Percentiles rank a stretch among this genome's conserved stretches.
These are phyloP conservation scores for Tuberolachnus salignus DNA, from an alignment of 2,888 invertebrate genomes.

Conservation along the genomic window DNA sequence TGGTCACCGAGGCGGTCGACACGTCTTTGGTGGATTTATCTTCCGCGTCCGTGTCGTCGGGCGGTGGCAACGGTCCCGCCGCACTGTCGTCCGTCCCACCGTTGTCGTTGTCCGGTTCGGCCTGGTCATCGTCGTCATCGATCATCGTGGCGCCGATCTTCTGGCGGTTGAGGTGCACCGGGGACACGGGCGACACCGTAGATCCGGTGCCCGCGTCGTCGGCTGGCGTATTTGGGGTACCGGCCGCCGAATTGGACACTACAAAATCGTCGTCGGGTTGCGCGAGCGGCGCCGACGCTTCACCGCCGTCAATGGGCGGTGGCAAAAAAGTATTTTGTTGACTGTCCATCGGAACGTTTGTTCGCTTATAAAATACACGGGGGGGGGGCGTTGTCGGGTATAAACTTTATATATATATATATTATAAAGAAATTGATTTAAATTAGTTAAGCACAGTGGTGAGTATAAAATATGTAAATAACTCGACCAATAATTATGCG, in stretches of 20 bases:
- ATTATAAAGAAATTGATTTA: background rate
- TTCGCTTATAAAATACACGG: background rate
- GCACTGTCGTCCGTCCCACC: slow-evolving; percentile 17
- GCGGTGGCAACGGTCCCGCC: slow-evolving; percentile 15
- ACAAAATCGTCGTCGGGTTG: slow-evolving; percentile 54
- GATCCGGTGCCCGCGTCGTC: slow-evolving; percentile 72
- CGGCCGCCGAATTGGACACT: slow-evolving; percentile 28
- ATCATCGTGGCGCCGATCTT: slow-evolving; percentile 9
- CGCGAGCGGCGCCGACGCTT: slow-evolving; percentile 46
- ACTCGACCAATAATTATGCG: background rate
- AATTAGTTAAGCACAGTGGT: slow-evolving; percentile 41
- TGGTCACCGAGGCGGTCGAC: background rate
- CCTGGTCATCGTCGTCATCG: slow-evolving; percentile 21
- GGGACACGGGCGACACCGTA: slow-evolving; percentile 68
- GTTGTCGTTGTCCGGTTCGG: background rate
- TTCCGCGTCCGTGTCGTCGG: slow-evolving; percentile 16
- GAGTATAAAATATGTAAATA: slow-evolving; percentile 24
- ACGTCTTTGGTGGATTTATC: background rate
- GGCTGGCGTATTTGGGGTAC: slow-evolving; percentile 63
- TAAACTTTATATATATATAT: background rate
- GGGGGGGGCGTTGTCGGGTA: background rate
- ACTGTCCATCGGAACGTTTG: slow-evolving; percentile 8
- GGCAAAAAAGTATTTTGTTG: background rate
- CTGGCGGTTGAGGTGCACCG: slow-evolving; percentile 59
- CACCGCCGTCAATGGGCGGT: slow-evolving; percentile 22